Percentiles rank a stretch among this genome's conserved stretches.
These are phyloP conservation scores for Phorcus lineatus DNA, from an alignment of 2,888 invertebrate genomes.

Conservation along the genomic window DNA sequence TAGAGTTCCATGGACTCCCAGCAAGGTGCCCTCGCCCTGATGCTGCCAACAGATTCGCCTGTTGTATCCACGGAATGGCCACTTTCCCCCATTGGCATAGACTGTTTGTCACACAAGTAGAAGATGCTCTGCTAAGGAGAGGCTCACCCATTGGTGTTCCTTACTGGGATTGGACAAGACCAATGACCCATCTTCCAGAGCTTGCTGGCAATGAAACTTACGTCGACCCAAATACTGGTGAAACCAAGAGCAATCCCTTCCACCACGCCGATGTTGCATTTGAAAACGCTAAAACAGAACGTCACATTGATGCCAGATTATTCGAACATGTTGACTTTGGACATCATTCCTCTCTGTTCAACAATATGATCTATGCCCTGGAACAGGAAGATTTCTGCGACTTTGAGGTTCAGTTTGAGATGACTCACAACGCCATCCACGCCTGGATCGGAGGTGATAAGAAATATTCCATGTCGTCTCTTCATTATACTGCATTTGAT, in stretches of 20 bases:
- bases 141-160: slow-evolving; percentile 45
- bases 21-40: slow-evolving; percentile 43
- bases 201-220: slow-evolving; percentile 27
- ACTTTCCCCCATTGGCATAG: slow-evolving; percentile 50
- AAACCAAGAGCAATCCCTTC: slow-evolving; percentile 29
- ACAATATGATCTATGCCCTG: slow-evolving; percentile 39
- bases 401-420: slow-evolving; percentile 43
- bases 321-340: slow-evolving; percentile 30
- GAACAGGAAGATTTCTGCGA: slow-evolving; percentile 48
- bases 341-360: slow-evolving; percentile 33
- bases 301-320: neutral
- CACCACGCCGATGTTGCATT: neutral
- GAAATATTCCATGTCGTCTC: slow-evolving; percentile 33
- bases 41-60: slow-evolving; percentile 38
- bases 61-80: slow-evolving; percentile 45
- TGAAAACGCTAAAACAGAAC: neutral
- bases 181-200: slow-evolving; percentile 28
- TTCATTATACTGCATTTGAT: slow-evolving; percentile 36
- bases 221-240: slow-evolving; percentile 23
- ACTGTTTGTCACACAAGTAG: slow-evolving; percentile 43
- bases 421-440: slow-evolving; percentile 31
- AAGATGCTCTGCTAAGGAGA: slow-evolving; percentile 39
- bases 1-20: slow-evolving; percentile 47
- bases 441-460: slow-evolving; percentile 31
- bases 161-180: slow-evolving; percentile 48